Percentiles rank a stretch among this genome's conserved stretches.
These are phyloP conservation scores for Platysternon megacephalum DNA, from an alignment of 2,113 vertebrate genomes.

Conservation along the genomic window DNA sequence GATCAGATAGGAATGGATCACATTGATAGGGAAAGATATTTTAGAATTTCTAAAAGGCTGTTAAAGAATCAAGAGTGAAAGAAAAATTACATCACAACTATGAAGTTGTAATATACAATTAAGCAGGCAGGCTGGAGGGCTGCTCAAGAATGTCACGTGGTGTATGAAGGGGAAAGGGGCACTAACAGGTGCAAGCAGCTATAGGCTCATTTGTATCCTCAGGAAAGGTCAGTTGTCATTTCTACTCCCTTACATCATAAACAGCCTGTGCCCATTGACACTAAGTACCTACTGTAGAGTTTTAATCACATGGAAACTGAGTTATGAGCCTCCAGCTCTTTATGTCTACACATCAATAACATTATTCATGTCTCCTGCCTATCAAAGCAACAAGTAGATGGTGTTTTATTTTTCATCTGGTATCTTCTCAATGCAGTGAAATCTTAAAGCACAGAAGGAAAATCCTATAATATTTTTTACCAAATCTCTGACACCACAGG, in stretches of 20 bases:
- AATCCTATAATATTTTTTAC: slow-evolving; percentile 18
- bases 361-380: slow-evolving; percentile 48
- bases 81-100: not conserved
- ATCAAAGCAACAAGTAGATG: slow-evolving; percentile 51
- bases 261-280: slow-evolving; percentile 15
- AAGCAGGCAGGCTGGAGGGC: not conserved
- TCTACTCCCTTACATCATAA: slow-evolving; percentile 28
- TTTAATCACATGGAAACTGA: slow-evolving; percentile 56
- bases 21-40: not conserved
- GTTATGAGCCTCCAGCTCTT: slow-evolving; percentile 49
- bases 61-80: not conserved
- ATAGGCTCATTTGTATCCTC: slow-evolving; percentile 16
- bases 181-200: not conserved
- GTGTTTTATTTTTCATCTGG: slow-evolving; percentile 35
- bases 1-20: not conserved
- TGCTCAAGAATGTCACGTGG: not conserved
- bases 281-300: slow-evolving; percentile 38
- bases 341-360: slow-evolving; percentile 53
- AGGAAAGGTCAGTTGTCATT: slow-evolving; percentile 57
- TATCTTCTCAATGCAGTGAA: slow-evolving; percentile 38
- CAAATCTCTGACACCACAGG: slow-evolving; percentile 2
- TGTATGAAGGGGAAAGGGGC: not conserved
- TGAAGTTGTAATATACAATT: not conserved
- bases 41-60: not conserved
- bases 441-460: slow-evolving; percentile 25